Evolutionary conservation across 2,797 vertebrate species (phyloP).

Genomic region (Petrocephalus schoutedeni): DNA sequence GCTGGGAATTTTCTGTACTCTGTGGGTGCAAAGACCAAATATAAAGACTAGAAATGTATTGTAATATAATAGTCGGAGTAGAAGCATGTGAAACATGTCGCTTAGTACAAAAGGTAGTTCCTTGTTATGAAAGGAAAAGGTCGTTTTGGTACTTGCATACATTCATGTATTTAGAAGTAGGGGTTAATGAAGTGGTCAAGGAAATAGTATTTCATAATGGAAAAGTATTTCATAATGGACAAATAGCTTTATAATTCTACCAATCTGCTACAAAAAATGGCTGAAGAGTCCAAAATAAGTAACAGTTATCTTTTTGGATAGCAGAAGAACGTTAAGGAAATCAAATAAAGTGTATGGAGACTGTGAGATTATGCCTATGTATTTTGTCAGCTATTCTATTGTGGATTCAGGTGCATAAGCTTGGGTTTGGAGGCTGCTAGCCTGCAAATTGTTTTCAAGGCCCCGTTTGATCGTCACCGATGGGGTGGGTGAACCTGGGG

Average conservation of each 20-base stretch:
- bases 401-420: not conserved
- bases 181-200: not conserved
- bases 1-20: not conserved
- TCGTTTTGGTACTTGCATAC: not conserved
- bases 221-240: not conserved
- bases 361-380: not conserved
- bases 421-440: not conserved
- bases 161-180: not conserved
- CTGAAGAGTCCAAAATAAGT: not conserved
- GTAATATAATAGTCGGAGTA: not conserved
- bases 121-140: not conserved
- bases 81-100: not conserved
- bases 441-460: not conserved
- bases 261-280: not conserved
- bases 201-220: not conserved
- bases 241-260: not conserved
- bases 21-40: not conserved
- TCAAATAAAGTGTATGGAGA: not conserved
- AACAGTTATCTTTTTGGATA: not conserved
- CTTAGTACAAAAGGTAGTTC: not conserved
- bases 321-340: not conserved
- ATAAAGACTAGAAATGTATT: not conserved
- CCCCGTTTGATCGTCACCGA: not conserved
- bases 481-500: not conserved
- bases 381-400: not conserved